Percentiles rank a stretch among this genome's conserved stretches.
Conservation (phyloP, 2,113 vertebrate species). For the Butastur rufipennis region DNA sequence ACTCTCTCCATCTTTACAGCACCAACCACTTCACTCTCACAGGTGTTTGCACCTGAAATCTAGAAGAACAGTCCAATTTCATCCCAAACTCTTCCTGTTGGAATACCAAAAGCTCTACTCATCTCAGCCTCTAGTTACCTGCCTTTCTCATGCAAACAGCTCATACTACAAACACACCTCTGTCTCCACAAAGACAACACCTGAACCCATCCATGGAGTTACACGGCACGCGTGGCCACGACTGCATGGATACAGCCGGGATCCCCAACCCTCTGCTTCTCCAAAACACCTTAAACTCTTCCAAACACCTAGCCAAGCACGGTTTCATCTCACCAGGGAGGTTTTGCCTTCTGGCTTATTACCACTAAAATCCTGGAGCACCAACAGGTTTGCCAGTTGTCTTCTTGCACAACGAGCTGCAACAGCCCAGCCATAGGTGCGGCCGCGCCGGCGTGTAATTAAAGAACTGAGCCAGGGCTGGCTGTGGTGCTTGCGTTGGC, state of each 20-base stretch:
- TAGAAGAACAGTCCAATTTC: not conserved
- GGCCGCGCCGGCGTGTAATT: not conserved
- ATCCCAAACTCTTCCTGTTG: not conserved
- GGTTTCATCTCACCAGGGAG: not conserved
- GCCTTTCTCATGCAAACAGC: not conserved
- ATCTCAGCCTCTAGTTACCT: not conserved
- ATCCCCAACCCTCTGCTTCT: not conserved
- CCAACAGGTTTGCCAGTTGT: conserved; percentile 34
- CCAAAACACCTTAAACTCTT: not conserved
- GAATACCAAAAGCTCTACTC: not conserved
- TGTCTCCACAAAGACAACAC: not conserved
- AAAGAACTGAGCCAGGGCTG: not conserved
- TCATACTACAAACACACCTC: not conserved
- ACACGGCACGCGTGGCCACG: rapidly evolving
- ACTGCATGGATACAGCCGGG: rapidly evolving
- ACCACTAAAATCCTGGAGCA: conserved; percentile 30
- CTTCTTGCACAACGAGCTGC: conserved; percentile 3
- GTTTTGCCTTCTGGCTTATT: conserved; percentile 9
- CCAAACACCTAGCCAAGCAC: not conserved
- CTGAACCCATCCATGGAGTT: not conserved
- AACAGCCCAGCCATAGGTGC: not conserved
- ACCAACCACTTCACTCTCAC: not conserved
- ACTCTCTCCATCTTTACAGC: not conserved
- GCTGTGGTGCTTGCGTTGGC: conserved; percentile 12
- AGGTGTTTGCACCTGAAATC: not conserved